Evolutionary conservation across 1,140 invertebrate genomes (phyloP).

Genomic region (Drosophila quadrilineata): DNA sequence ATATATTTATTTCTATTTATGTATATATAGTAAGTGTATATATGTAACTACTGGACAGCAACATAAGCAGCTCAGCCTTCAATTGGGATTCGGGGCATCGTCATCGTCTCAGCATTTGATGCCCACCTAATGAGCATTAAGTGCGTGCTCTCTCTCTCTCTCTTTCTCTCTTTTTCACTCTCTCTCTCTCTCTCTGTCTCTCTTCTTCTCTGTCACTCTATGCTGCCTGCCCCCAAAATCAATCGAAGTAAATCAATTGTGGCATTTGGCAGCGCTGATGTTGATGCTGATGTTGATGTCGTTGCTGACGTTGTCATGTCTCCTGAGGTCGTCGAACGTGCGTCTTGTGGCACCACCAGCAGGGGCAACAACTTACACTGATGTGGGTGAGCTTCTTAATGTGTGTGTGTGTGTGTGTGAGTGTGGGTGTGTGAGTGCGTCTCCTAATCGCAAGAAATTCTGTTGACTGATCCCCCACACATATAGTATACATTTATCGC

Average conservation of each 20-base stretch:
- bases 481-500: no score
- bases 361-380: conserved; percentile 1
- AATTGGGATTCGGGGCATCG: background rate
- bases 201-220: background rate
- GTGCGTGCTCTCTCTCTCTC: background rate
- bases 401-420: background rate
- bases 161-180: background rate
- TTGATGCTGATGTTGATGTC: background rate
- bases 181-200: background rate
- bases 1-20: no score
- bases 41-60: no score
- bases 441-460: conserved; percentile 63
- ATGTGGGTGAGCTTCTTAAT: background rate
- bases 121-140: conserved; percentile 16
- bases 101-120: conserved; percentile 3
- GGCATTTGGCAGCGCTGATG: conserved; percentile 41
- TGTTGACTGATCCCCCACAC: conserved; percentile 56
- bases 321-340: conserved; percentile 26
- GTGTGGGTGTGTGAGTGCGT: background rate
- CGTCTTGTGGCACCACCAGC: background rate
- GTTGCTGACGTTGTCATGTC: conserved; percentile 31
- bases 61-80: no score
- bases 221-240: conserved; percentile 42
- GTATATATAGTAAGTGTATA: no score
- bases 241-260: conserved; percentile 77